Evolutionary conservation across 2,888 invertebrate species (phyloP).

Genomic region (Alitta virens): DNA sequence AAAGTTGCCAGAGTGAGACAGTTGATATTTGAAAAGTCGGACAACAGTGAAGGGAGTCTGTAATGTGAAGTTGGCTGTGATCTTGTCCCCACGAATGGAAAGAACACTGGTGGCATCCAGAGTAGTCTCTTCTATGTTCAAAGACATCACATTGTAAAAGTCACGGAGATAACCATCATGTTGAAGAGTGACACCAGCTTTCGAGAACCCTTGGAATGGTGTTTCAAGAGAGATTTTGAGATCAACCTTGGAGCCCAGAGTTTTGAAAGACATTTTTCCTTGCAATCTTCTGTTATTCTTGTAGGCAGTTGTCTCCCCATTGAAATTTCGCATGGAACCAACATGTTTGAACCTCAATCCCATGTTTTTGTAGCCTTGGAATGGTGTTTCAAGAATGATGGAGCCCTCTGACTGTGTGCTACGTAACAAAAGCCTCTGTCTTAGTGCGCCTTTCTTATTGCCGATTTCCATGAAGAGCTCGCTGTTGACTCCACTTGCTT

Average conservation of each 20-base stretch:
- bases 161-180: slow-evolving; percentile 4
- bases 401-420: not conserved
- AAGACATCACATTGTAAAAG: slow-evolving; percentile 14
- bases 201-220: not conserved
- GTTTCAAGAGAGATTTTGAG: not conserved
- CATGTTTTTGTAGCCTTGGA: not conserved
- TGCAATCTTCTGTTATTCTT: not conserved
- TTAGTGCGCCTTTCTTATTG: too few relatives aligned
- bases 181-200: not conserved
- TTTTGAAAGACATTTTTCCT: not conserved
- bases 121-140: too few relatives aligned
- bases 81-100: too few relatives aligned
- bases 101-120: too few relatives aligned
- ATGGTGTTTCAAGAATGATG: not conserved
- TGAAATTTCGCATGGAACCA: not conserved
- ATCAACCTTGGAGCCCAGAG: not conserved
- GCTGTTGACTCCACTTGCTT: not conserved
- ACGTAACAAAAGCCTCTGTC: too few relatives aligned
- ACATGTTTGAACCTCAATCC: not conserved
- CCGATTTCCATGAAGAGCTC: too few relatives aligned
- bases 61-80: too few relatives aligned
- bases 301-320: not conserved
- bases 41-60: too few relatives aligned
- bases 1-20: too few relatives aligned
- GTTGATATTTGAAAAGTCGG: too few relatives aligned